phyloP scores from a whole-genome alignment of 2,113 vertebrate genomes.

The Ophiodon elongatus region DNA sequence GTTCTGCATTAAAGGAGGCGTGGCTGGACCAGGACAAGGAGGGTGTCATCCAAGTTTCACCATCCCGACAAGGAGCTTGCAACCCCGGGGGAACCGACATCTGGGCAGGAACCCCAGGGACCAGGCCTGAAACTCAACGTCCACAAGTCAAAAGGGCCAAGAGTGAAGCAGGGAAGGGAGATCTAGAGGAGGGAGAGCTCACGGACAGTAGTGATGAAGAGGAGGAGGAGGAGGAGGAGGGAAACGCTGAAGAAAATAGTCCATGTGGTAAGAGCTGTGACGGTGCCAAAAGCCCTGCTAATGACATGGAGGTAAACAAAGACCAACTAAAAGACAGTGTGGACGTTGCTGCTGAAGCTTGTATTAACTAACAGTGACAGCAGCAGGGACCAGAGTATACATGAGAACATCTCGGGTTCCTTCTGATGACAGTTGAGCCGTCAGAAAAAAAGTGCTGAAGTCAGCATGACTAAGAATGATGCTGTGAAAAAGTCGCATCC shows the following conservation, averaged over 20 bases:
- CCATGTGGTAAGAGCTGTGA: background rate
- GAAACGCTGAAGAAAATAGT: background rate
- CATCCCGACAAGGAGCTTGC: background rate
- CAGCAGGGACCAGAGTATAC: slow-evolving; percentile 3
- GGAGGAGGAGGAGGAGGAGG: slow-evolving; percentile 8
- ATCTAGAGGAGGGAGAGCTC: slow-evolving; percentile 82
- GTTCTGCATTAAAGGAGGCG: slow-evolving; percentile 27
- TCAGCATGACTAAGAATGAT: slow-evolving; percentile 46
- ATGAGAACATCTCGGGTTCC: slow-evolving; percentile 4
- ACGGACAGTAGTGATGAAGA: slow-evolving; percentile 71
- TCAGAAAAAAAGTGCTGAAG: slow-evolving; percentile 24
- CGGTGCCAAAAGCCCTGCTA: background rate
- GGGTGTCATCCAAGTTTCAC: slow-evolving; percentile 12
- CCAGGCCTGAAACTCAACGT: slow-evolving; percentile 37
- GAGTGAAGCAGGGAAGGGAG: slow-evolving; percentile 39
- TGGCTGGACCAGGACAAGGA: slow-evolving; percentile 1
- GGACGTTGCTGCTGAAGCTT: background rate
- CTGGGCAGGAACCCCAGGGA: slow-evolving; percentile 19
- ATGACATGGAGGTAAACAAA: slow-evolving; percentile 13
- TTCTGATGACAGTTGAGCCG: slow-evolving; percentile 13
- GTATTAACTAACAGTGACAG: slow-evolving; percentile 21
- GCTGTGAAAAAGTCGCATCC: slow-evolving; percentile 3
- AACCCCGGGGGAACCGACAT: slow-evolving; percentile 8
- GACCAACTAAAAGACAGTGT: background rate
- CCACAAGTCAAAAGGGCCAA: slow-evolving; percentile 64